A percentile compares a stretch with the other conserved stretches of the same genome.
Evolutionary conservation across 2,888 invertebrate species (phyloP).

Genomic region (Tenthredo scrophulariae): DNA sequence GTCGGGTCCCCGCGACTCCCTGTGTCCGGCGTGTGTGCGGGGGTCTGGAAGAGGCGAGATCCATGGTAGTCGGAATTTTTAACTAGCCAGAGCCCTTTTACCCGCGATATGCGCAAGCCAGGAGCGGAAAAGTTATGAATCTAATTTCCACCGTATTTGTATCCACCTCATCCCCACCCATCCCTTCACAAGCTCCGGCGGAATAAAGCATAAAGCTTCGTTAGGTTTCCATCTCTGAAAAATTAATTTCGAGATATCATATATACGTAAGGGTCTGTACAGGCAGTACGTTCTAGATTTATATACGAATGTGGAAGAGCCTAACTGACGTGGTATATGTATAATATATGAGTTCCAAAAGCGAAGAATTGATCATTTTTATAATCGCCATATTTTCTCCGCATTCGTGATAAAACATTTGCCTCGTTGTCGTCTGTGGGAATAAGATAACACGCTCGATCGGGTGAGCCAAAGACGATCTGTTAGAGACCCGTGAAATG

Average conservation of each 20-base stretch:
- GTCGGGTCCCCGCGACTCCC: constrained; percentile 16
- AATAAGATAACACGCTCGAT: constrained; percentile 19
- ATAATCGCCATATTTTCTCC: not conserved
- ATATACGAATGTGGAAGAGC: not conserved
- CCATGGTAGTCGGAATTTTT: constrained; percentile 76
- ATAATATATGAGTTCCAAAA: not conserved
- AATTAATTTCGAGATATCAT: constrained; percentile 71
- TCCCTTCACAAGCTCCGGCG: constrained; percentile 61
- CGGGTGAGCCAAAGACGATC: not conserved
- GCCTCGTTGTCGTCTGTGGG: not conserved
- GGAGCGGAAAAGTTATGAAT: constrained; percentile 77
- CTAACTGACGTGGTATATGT: not conserved
- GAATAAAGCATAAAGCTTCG: constrained; percentile 72
- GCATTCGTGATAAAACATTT: not conserved
- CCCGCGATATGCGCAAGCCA: constrained; percentile 68
- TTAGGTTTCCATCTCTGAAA: constrained; percentile 73
- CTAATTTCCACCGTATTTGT: constrained; percentile 76
- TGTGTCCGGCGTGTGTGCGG: constrained; percentile 1
- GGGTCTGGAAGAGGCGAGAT: constrained; percentile 60
- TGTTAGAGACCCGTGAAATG: constrained; percentile 26
- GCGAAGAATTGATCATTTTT: not conserved
- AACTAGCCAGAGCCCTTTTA: constrained; percentile 72
- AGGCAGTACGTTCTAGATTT: not conserved
- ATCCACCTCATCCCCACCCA: constrained; percentile 59
- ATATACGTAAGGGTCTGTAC: constrained; percentile 46